These are phyloP conservation scores for Grammomys surdaster DNA, from an alignment of 2,113 vertebrate species.

Conservation along the genomic window DNA sequence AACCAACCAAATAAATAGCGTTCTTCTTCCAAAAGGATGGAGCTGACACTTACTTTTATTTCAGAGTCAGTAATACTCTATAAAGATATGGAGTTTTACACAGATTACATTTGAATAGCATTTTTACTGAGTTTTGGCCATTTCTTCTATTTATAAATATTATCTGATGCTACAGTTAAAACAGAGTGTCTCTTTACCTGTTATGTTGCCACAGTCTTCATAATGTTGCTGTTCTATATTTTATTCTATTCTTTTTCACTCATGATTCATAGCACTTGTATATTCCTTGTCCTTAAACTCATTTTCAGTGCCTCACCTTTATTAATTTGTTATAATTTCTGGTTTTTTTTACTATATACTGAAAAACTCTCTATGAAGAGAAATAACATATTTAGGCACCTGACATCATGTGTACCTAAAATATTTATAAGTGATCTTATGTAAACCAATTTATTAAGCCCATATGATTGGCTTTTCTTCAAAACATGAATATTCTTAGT, in stretches of 20 bases:
- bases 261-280: background rate
- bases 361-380: background rate
- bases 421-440: background rate
- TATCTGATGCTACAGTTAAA: constrained; percentile 21
- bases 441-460: background rate
- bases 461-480: background rate
- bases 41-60: constrained; percentile 68
- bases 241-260: background rate
- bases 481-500: background rate
- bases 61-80: constrained; percentile 69
- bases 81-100: constrained; percentile 66
- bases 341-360: background rate
- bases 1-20: constrained; percentile 63
- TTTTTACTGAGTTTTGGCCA: constrained; percentile 75
- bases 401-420: background rate
- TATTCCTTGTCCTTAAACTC: background rate
- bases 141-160: constrained; percentile 61
- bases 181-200: constrained; percentile 14
- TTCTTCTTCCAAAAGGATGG: constrained; percentile 72
- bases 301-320: background rate
- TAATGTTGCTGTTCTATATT: background rate
- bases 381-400: background rate
- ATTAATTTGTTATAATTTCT: background rate
- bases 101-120: constrained; percentile 50
- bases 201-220: background rate